phyloP scores from a whole-genome alignment of 2,888 invertebrate species.

The Myopa testacea region DNA sequence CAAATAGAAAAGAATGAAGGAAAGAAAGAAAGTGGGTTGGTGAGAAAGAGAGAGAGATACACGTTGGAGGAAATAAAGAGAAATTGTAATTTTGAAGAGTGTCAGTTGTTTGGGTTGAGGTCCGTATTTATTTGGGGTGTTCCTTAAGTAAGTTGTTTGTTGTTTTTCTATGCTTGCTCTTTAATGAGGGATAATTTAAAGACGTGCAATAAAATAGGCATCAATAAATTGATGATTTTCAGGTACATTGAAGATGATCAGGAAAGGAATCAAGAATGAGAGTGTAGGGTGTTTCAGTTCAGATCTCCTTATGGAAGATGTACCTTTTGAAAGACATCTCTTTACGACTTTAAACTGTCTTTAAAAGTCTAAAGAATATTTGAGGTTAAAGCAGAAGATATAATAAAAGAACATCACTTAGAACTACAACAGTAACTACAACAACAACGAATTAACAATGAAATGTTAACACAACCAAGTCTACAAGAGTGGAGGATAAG shows the following conservation, averaged over 20 bases:
- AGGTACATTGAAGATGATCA: slow-evolving; percentile 42
- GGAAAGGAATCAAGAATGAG: background rate
- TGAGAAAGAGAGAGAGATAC: background rate
- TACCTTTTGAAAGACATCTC: too few relatives aligned
- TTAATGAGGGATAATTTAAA: slow-evolving; percentile 33
- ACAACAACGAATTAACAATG: background rate
- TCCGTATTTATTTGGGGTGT: background rate
- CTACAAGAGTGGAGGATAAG: background rate
- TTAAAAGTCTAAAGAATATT: background rate
- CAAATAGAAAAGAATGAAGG: background rate
- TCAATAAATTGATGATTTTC: slow-evolving; percentile 39
- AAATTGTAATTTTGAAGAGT: slow-evolving; percentile 22
- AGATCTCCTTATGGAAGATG: too few relatives aligned
- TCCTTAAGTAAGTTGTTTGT: slow-evolving; percentile 21
- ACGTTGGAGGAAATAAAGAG: background rate
- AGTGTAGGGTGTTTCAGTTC: too few relatives aligned
- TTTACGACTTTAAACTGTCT: too few relatives aligned
- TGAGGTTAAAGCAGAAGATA: background rate
- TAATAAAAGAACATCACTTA: background rate
- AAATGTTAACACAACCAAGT: background rate
- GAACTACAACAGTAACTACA: background rate
- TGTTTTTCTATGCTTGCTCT: background rate
- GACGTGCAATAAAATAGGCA: slow-evolving; percentile 15
- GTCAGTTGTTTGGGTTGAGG: background rate
- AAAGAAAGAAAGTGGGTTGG: background rate